Conservation (phyloP, 2,888 invertebrate genomes). For the Pomacea canaliculata region DNA sequence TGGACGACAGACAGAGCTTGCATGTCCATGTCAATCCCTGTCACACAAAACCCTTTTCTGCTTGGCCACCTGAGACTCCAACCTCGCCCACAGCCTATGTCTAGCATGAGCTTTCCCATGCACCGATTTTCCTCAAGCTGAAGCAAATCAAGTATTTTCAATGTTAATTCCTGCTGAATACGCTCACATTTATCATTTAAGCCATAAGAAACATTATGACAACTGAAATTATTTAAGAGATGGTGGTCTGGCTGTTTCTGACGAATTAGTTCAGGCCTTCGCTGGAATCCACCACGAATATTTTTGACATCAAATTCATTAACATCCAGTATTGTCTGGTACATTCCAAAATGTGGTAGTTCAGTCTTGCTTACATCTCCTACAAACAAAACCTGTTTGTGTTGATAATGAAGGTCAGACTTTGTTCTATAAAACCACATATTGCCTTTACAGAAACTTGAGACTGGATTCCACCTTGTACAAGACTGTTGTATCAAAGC, state of each 20-base stretch:
- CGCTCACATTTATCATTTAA: slow-evolving; percentile 22
- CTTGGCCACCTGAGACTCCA: slow-evolving; percentile 23
- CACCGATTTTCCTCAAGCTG: background rate
- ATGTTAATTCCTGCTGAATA: slow-evolving; percentile 33
- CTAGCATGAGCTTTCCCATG: slow-evolving; percentile 22
- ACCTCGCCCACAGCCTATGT: slow-evolving; percentile 39
- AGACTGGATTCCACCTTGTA: no score
- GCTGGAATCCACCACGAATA: slow-evolving; percentile 31
- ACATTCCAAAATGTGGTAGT: slow-evolving; percentile 9
- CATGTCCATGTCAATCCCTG: slow-evolving; percentile 35
- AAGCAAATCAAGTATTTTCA: slow-evolving; percentile 17
- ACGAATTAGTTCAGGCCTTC: slow-evolving; percentile 32
- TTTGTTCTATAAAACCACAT: no score
- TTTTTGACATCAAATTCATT: slow-evolving; percentile 27
- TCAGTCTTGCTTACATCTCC: slow-evolving; percentile 12
- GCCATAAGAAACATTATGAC: background rate
- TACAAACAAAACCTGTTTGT: slow-evolving; percentile 3
- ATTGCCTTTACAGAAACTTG: no score
- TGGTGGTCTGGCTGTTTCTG: slow-evolving; percentile 2
- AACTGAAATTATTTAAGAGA: background rate
- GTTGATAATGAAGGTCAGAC: no score
- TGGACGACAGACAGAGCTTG: slow-evolving; percentile 23
- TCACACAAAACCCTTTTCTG: slow-evolving; percentile 25
- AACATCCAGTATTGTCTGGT: slow-evolving; percentile 18
- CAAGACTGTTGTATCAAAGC: no score